Conservation (phyloP, 2,888 invertebrate genomes). For the Phengaris alcon region DNA sequence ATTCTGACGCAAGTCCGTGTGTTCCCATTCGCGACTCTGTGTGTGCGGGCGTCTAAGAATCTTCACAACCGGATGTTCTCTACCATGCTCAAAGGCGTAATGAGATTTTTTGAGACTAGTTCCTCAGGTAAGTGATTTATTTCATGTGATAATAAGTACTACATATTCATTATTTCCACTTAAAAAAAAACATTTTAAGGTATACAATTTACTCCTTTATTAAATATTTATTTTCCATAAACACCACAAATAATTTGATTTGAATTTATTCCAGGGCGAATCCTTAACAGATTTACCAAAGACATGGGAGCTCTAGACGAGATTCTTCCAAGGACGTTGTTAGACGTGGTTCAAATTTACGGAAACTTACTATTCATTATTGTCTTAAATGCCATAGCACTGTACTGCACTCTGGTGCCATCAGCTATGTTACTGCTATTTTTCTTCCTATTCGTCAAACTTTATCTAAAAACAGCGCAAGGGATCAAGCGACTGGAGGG, state of each 20-base stretch:
- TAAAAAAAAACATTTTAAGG: too few relatives aligned
- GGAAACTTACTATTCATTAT: constrained; percentile 77
- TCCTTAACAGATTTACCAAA: constrained; percentile 89
- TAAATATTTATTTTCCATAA: neutral
- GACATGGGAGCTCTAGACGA: constrained; percentile 92
- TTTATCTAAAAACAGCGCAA: constrained; percentile 84
- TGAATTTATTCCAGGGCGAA: constrained; percentile 75
- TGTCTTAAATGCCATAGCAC: constrained; percentile 80
- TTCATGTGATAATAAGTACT: too few relatives aligned
- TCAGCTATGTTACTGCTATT: constrained; percentile 76
- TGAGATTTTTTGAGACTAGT: constrained; percentile 90
- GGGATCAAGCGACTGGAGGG: constrained; percentile 83
- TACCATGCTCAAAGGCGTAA: constrained; percentile 68
- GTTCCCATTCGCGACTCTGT: constrained; percentile 81
- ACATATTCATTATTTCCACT: too few relatives aligned
- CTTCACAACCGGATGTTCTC: constrained; percentile 86
- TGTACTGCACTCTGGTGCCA: constrained; percentile 79
- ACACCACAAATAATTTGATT: neutral
- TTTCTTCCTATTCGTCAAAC: constrained; percentile 79
- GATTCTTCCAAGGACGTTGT: constrained; percentile 82
- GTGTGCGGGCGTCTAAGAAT: constrained; percentile 82
- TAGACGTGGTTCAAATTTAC: constrained; percentile 82
- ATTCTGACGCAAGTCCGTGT: constrained; percentile 81
- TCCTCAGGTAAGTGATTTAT: constrained; percentile 75
- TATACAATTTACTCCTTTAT: too few relatives aligned